Percentiles rank a stretch among this genome's conserved stretches.
Conservation (phyloP, 2,888 invertebrate species). For the Colletes collaris region DNA sequence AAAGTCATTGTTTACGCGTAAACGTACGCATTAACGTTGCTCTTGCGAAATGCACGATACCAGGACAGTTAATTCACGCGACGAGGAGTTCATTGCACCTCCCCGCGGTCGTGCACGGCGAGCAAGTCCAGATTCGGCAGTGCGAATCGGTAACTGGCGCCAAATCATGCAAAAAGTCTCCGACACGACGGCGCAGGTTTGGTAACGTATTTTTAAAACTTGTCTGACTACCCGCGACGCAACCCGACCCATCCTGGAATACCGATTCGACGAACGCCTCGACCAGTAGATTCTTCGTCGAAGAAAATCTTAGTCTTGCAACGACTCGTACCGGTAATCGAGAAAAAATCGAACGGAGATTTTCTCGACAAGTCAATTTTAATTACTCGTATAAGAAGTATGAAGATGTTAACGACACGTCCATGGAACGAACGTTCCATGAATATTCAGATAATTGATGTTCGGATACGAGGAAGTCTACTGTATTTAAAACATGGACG, state of each 20-base stretch:
- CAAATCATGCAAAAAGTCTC: conserved; percentile 69
- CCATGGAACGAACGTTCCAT: too few relatives aligned
- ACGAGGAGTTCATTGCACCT: conserved; percentile 51
- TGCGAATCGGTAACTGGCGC: conserved; percentile 68
- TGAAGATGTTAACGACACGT: neutral
- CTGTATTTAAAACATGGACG: too few relatives aligned
- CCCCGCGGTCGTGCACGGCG: conserved; percentile 1
- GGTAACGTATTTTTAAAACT: conserved; percentile 75
- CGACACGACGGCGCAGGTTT: conserved; percentile 57
- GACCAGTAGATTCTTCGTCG: conserved; percentile 8
- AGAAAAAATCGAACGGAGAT: neutral
- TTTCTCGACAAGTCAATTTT: neutral
- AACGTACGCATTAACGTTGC: neutral
- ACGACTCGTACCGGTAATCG: too few relatives aligned
- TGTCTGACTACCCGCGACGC: conserved; percentile 68
- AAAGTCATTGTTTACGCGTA: neutral
- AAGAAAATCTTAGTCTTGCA: conserved; percentile 41
- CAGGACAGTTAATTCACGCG: neutral
- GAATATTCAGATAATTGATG: too few relatives aligned
- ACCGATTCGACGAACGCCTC: conserved; percentile 56
- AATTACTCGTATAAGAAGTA: neutral
- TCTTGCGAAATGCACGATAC: neutral
- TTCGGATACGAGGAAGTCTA: too few relatives aligned
- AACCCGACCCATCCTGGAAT: conserved; percentile 66
- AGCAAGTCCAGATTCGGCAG: conserved; percentile 47